phyloP scores from a whole-genome alignment of 2,797 vertebrate genomes.

The Sebastes reedi region DNA sequence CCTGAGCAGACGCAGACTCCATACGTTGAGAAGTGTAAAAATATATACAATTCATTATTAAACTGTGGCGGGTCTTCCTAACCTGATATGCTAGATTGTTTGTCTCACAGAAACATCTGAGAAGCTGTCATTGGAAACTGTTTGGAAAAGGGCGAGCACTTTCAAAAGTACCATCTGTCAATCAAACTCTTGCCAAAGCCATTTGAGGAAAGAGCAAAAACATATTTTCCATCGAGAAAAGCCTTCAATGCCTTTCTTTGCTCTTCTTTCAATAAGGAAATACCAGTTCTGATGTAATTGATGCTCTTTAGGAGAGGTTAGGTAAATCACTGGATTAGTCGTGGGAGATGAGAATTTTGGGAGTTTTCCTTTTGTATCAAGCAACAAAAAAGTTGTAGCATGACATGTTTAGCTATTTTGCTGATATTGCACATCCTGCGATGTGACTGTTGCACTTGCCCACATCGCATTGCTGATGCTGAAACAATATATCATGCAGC shows the following conservation, averaged over 20 bases:
- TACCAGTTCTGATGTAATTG: too few relatives aligned
- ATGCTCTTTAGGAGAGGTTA: background rate
- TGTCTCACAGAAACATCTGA: background rate
- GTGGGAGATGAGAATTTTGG: background rate
- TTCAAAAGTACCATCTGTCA: background rate
- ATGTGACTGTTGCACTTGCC: too few relatives aligned
- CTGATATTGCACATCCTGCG: fast-evolving
- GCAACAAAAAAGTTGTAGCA: background rate
- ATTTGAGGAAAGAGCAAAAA: too few relatives aligned
- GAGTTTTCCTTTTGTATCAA: background rate
- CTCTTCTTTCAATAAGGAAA: too few relatives aligned
- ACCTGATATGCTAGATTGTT: background rate
- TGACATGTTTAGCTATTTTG: too few relatives aligned
- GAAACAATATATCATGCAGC: background rate
- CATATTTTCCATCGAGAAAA: too few relatives aligned
- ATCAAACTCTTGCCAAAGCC: background rate
- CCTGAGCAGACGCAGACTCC: too few relatives aligned
- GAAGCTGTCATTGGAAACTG: background rate
- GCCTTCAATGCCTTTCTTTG: too few relatives aligned
- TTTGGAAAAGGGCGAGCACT: background rate
- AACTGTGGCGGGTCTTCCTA: background rate
- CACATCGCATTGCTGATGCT: too few relatives aligned
- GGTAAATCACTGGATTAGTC: background rate
- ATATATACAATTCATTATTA: background rate
- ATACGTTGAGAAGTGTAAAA: background rate